These are phyloP conservation scores for Onthophagus taurus DNA, from an alignment of 1,140 invertebrate species.

Conservation along the genomic window DNA sequence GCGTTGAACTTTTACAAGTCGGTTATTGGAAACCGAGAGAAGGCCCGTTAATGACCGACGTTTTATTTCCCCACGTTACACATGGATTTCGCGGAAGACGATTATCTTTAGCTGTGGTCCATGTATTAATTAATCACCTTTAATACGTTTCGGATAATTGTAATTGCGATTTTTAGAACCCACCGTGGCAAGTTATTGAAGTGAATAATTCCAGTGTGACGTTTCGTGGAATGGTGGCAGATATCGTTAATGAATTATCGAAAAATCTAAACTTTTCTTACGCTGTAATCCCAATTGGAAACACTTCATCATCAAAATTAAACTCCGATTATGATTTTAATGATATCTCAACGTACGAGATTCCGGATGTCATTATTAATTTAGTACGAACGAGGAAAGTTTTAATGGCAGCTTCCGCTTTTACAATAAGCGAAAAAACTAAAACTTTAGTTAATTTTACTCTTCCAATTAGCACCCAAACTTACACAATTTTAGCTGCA, in stretches of 20 bases:
- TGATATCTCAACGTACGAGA: slow-evolving; percentile 23
- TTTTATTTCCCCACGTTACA: slow-evolving; percentile 66
- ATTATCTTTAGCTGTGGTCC: slow-evolving; percentile 57
- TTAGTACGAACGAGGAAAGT: slow-evolving; percentile 43
- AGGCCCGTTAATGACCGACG: slow-evolving; percentile 55
- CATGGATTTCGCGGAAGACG: slow-evolving; percentile 68
- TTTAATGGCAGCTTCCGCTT: slow-evolving; percentile 61
- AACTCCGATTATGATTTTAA: slow-evolving; percentile 2
- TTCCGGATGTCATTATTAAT: slow-evolving; percentile 38
- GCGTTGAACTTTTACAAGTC: slow-evolving; percentile 45
- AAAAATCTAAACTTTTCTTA: slow-evolving; percentile 72
- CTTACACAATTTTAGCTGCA: slow-evolving; percentile 67
- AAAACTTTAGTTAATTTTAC: slow-evolving; percentile 68
- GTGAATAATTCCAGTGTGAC: slow-evolving; percentile 45
- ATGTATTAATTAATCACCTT: slow-evolving; percentile 43
- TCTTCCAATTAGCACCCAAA: slow-evolving; percentile 61
- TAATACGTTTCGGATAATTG: background rate
- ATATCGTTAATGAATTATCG: slow-evolving; percentile 68
- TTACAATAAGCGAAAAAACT: slow-evolving; percentile 55
- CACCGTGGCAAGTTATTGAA: slow-evolving; percentile 70
- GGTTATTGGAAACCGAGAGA: slow-evolving; percentile 63
- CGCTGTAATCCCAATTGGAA: slow-evolving; percentile 28
- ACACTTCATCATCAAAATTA: background rate
- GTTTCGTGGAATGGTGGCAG: slow-evolving; percentile 61
- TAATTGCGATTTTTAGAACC: slow-evolving; percentile 51